Conservation (phyloP, 2,888 invertebrate species). For the Trichopria drosophilae region DNA sequence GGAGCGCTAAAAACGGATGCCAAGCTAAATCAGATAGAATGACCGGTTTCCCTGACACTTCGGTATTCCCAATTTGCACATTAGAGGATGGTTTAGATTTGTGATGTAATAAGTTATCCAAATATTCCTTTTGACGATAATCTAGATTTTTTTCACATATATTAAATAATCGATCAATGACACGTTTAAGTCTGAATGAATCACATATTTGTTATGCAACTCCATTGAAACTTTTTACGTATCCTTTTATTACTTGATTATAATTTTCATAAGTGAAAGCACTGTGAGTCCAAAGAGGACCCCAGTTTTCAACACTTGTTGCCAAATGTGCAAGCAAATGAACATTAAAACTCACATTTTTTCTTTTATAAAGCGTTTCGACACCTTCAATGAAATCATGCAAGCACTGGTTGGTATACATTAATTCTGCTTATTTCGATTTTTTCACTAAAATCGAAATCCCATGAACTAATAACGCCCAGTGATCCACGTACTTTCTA, state of each 20-base stretch:
- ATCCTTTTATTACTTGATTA: conserved; percentile 16
- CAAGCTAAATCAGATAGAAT: conserved; percentile 1
- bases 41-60: too few species aligned
- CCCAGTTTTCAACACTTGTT: too few species aligned
- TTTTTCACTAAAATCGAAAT: too few species aligned
- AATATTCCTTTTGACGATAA: too few species aligned
- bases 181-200: conserved; percentile 5
- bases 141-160: too few species aligned
- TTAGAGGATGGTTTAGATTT: too few species aligned
- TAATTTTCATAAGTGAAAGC: conserved; percentile 30
- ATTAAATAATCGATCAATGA: too few species aligned
- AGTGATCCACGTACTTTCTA: too few species aligned
- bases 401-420: conserved; percentile 10
- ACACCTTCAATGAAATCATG: conserved; percentile 22
- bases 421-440: conserved; percentile 19
- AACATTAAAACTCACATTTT: conserved; percentile 13
- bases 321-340: conserved; percentile 17
- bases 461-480: too few species aligned
- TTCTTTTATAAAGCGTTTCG: conserved; percentile 10
- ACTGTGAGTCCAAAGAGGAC: too few species aligned
- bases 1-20: conserved; percentile 20
- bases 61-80: too few species aligned
- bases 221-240: conserved; percentile 23
- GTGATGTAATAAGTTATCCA: too few species aligned
- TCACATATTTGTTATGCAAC: conserved; percentile 26